Evolutionary conservation across 2,888 invertebrate genomes (phyloP).

Genomic region (Nomada fabriciana): DNA sequence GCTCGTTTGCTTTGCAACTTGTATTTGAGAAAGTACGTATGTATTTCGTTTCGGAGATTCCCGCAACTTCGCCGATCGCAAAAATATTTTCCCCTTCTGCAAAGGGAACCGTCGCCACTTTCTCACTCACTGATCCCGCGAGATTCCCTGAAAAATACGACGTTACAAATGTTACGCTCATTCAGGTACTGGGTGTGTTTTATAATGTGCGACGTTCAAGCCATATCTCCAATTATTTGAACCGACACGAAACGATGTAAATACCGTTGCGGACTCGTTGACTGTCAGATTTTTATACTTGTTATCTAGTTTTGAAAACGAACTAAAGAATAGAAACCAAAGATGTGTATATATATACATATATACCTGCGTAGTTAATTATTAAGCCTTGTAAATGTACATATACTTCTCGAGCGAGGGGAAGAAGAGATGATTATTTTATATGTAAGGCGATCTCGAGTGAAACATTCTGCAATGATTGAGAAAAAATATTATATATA

Average conservation of each 20-base stretch:
- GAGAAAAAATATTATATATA: no score
- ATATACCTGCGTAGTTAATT: no score
- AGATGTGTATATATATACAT: not conserved
- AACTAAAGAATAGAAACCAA: not conserved
- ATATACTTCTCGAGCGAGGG: not conserved
- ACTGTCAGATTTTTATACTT: slow-evolving; percentile 9
- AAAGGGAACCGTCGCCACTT: no score
- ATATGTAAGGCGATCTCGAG: slow-evolving; percentile 14
- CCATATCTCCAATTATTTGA: no score
- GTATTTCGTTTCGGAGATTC: not conserved
- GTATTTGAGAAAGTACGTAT: no score
- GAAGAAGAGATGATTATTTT: not conserved
- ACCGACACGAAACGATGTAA: not conserved
- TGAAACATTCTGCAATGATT: no score
- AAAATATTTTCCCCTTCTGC: no score
- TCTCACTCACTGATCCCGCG: not conserved
- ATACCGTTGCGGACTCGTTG: not conserved
- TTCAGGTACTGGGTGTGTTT: not conserved
- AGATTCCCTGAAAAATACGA: not conserved
- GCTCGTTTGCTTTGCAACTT: not conserved
- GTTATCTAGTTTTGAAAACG: slow-evolving; percentile 5
- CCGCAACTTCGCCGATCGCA: not conserved
- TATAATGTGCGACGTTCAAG: no score
- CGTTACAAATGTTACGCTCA: not conserved
- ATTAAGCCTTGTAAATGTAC: no score